Conservation (phyloP, 2,888 invertebrate genomes). For the Oeneis ivallda region DNA sequence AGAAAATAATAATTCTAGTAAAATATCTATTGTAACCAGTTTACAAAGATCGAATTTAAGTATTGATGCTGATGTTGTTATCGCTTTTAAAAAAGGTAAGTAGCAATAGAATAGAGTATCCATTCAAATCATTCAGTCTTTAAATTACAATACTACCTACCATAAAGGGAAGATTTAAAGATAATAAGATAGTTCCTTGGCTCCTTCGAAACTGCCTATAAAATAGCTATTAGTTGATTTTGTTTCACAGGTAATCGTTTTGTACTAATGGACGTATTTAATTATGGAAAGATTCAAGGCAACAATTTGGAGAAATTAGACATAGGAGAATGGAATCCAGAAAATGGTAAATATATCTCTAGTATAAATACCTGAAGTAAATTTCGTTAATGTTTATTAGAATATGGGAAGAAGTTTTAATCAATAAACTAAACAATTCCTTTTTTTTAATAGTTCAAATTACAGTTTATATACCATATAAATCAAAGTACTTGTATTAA, state of each 20-base stretch:
- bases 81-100: conserved; percentile 50
- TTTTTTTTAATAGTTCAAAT: too few relatives aligned
- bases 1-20: conserved; percentile 19
- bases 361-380: background rate
- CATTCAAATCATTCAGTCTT: too few relatives aligned
- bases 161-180: background rate
- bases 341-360: conserved; percentile 48
- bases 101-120: too few relatives aligned
- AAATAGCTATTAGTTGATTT: conserved; percentile 34
- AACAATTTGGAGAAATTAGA: conserved; percentile 54
- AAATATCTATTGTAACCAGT: conserved; percentile 40
- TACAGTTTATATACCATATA: too few relatives aligned
- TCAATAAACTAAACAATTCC: too few relatives aligned
- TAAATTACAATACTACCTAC: background rate
- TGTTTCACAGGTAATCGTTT: conserved; percentile 48
- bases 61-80: conserved; percentile 58
- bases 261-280: conserved; percentile 59
- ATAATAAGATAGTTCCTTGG: background rate
- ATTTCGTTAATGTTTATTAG: too few relatives aligned
- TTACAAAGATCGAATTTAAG: conserved; percentile 59
- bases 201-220: background rate
- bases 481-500: too few relatives aligned
- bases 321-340: conserved; percentile 55
- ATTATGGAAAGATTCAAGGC: conserved; percentile 68
- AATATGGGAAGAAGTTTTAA: conserved; percentile 29